Evolutionary conservation across 2,888 invertebrate genomes (phyloP), one percentile per base, ranked within the genome.

Genomic region (Reticulitermes lucifugus): DNA sequence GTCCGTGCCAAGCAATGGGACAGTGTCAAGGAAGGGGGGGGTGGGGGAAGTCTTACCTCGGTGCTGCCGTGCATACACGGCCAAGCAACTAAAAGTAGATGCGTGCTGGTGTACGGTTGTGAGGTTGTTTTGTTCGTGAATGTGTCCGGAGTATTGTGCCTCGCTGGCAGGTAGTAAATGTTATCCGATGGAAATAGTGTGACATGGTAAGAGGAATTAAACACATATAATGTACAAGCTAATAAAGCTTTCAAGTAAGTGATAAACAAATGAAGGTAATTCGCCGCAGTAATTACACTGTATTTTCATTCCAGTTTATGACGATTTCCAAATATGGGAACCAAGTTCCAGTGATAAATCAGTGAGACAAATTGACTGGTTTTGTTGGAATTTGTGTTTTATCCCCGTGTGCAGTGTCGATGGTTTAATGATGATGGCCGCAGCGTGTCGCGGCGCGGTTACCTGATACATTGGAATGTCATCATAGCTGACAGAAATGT

Each of bases 401-500:
- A 46, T 46, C 46, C 12, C 25, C 29, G 41, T 29, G 29, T 73
- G 73, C 4, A 25, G 79, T 55, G 55, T 25, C 55, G 43, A n/a
- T 18, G 18, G 59, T 21, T n/a, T n/a, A 59, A 29, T 51, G 51
- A 80, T n/a, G 80, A 80, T 21, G 60, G 60, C 60, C 22, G 65
- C 41, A 25, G 65, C 29, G 81, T 81, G 21, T 60, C 81, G 60
- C 25, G 65, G 81, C 18, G 65, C 65, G 9, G 81, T 81, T 65
- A 81, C 81, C 81, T 81, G 81, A 81, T 81, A 65, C 46, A 10
- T 79, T 29, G 46, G 29, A 29, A 79, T 41, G 41, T 60, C 60
- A 9, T 21, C 35, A 51, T 46, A 46, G 77, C 77, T 77, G 77
- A 77, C 77, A 77, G 82, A 83, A 81, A 83, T 83, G 82, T 83